Conservation (phyloP, 2,797 vertebrate species). For the Sebastes steindachneri region DNA sequence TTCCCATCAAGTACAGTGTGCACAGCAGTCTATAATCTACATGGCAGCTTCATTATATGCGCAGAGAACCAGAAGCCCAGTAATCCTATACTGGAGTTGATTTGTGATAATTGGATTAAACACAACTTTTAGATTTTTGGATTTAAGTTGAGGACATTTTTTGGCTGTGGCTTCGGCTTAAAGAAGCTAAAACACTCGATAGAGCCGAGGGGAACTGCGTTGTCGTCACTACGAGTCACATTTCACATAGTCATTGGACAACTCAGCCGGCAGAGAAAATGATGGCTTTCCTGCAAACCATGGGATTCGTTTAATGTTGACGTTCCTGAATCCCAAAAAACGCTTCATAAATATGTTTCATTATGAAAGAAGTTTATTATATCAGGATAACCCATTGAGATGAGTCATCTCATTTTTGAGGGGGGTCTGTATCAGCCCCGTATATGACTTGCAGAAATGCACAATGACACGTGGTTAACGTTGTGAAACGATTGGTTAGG, state of each 20-base stretch:
- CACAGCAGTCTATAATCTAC: neutral
- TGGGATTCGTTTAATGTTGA: neutral
- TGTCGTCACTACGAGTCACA: neutral
- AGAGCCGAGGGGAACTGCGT: neutral
- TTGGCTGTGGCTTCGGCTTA: neutral
- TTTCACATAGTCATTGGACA: neutral
- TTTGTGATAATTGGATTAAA: conserved; percentile 1
- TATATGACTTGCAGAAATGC: neutral
- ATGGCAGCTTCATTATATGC: neutral
- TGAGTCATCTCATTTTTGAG: too few species aligned
- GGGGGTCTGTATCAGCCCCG: neutral
- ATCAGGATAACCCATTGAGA: too few species aligned
- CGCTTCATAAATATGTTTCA: neutral
- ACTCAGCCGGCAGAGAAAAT: neutral
- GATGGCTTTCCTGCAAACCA: neutral
- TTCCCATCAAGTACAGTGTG: neutral
- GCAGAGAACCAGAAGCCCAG: neutral
- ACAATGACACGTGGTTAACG: neutral
- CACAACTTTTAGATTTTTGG: neutral
- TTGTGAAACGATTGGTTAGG: neutral
- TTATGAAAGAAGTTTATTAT: too few species aligned
- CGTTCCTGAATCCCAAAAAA: neutral
- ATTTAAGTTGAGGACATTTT: neutral
- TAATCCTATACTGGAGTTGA: neutral
- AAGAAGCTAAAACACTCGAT: neutral